phyloP scores from a whole-genome alignment of 2,888 invertebrate genomes.

The Spodoptera exigua region DNA sequence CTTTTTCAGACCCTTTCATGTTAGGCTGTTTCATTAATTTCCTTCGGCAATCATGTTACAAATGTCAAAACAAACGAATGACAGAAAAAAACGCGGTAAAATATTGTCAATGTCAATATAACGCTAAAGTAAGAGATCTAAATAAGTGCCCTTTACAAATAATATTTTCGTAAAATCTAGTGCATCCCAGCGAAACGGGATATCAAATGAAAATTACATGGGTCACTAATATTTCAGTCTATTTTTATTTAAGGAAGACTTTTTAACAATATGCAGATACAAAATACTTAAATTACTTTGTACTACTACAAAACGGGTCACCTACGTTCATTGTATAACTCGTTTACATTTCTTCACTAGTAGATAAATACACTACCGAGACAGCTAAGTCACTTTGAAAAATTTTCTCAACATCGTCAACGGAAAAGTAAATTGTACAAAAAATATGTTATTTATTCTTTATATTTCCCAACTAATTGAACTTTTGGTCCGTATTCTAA shows the following conservation, averaged over 20 bases:
- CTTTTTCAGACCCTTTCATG: slow-evolving; percentile 77
- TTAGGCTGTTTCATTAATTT: slow-evolving; percentile 48
- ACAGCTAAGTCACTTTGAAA: slow-evolving; percentile 65
- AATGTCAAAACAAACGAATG: not conserved
- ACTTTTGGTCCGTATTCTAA: slow-evolving; percentile 84
- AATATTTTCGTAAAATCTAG: slow-evolving; percentile 75
- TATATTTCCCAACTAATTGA: slow-evolving; percentile 74
- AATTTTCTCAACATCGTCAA: slow-evolving; percentile 68
- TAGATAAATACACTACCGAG: slow-evolving; percentile 76
- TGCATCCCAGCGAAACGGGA: slow-evolving; percentile 86
- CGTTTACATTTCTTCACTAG: slow-evolving; percentile 70
- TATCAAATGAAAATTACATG: slow-evolving; percentile 66
- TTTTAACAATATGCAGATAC: slow-evolving; percentile 70
- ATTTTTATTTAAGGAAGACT: slow-evolving; percentile 82
- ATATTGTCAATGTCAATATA: slow-evolving; percentile 10
- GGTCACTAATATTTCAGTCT: slow-evolving; percentile 82
- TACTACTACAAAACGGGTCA: slow-evolving; percentile 82
- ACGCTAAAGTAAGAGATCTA: slow-evolving; percentile 63
- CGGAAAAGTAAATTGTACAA: slow-evolving; percentile 83
- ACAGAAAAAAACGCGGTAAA: slow-evolving; percentile 15
- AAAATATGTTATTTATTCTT: slow-evolving; percentile 81
- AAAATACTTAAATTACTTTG: slow-evolving; percentile 82
- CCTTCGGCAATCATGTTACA: not conserved
- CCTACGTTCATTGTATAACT: slow-evolving; percentile 67
- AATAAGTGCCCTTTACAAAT: slow-evolving; percentile 82